Conservation (phyloP, 2,888 invertebrate species). For the Agelastica alni region DNA sequence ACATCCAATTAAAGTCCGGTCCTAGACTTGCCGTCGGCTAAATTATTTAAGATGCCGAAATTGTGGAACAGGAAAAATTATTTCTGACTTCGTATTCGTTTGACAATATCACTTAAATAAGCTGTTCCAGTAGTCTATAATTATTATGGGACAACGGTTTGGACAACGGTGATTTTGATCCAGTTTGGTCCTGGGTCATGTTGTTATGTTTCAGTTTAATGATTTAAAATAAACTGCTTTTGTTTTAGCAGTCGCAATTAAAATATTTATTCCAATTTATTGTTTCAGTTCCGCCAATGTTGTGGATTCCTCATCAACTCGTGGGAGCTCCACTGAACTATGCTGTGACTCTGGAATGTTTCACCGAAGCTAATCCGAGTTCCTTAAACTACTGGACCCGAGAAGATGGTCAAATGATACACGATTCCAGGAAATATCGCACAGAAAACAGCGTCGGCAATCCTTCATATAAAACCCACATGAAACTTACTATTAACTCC, state of each 20-base stretch:
- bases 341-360: constrained; percentile 84
- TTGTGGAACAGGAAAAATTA: too few species aligned
- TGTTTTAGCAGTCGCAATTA: background rate
- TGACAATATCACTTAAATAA: too few species aligned
- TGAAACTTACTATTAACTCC: constrained; percentile 80
- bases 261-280: background rate
- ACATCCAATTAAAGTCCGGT: too few species aligned
- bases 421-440: constrained; percentile 80
- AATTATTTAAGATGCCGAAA: too few species aligned
- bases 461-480: constrained; percentile 83
- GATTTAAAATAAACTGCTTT: too few species aligned
- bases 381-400: constrained; percentile 90
- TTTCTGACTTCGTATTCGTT: too few species aligned
- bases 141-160: too few species aligned
- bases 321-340: constrained; percentile 84
- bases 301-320: constrained; percentile 89
- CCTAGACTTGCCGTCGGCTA: too few species aligned
- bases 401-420: constrained; percentile 87
- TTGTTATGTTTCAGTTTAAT: too few species aligned
- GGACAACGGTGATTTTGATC: too few species aligned
- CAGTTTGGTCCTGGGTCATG: too few species aligned
- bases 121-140: too few species aligned
- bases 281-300: constrained; percentile 82
- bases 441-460: constrained; percentile 71
- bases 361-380: constrained; percentile 88